Evolutionary conservation across 2,888 invertebrate species (phyloP), one percentile per base, ranked within the genome.

Genomic region (Microplitis deprimator): DNA sequence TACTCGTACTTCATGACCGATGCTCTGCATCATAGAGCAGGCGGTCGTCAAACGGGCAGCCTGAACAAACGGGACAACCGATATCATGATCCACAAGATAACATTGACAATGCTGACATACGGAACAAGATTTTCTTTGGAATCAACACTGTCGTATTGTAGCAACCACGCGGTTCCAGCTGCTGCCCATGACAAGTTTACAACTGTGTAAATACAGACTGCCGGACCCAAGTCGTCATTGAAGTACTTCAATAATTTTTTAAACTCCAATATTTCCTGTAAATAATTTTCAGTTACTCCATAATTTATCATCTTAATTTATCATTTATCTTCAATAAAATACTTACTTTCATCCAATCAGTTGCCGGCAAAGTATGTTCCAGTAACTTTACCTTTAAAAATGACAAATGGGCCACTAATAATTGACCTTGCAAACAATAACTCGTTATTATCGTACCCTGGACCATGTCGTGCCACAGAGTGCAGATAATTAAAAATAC

Each of bases 351-450:
- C 94, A 96, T 95, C 95, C 96, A 96, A 83, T 95, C 94, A 13
- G 94, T 88, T 0, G 95, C 93, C 41, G 93, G 92, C 68, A 95
- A 93, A 16, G 94, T 93, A 83, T 94, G 92, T 86, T 95, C 94
- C 5, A 95, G 90, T 65, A 96, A 89, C 82, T 95, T 94, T 73
- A 93, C 94, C 82, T 93, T 93, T 39, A 96, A 90, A 85, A 95
- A 94, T 84, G 93, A 92, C 70, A 96, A 91, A 86, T 95, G 95
- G 0, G 94, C 93, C 79, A 94, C 93, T 80, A 96, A 87, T 75
- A 96, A 90, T 88, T 96, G 95, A 69, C 95, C 95, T 90, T 96
- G 96, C 29, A 96, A 91, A 84, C 95, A 95, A 88, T 96, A 96
- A 88, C 95, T 96, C 41, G 95, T 94, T 81, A 96, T 93, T 73